These are phyloP conservation scores for Fistularia commersonii DNA, from an alignment of 2,797 vertebrate species.

Conservation along the genomic window DNA sequence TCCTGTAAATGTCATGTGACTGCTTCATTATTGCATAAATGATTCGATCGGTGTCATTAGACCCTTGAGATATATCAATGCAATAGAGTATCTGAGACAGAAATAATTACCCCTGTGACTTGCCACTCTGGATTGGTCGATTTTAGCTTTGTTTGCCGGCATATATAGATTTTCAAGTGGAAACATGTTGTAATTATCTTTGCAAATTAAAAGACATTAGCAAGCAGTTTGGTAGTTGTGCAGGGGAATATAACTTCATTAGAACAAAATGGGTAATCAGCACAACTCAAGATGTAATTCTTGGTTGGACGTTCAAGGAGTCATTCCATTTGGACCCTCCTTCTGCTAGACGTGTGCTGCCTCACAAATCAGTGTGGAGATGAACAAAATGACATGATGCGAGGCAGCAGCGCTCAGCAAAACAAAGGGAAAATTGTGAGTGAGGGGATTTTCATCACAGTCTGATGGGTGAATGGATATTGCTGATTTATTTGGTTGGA, in stretches of 20 bases:
- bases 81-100: conserved; percentile 33
- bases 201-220: conserved; percentile 72
- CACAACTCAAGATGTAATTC: conserved; percentile 60
- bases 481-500: conserved; percentile 48
- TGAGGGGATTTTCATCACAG: conserved; percentile 9
- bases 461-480: conserved; percentile 2
- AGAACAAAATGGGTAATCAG: conserved; percentile 63
- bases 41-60: conserved; percentile 44
- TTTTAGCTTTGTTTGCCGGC: conserved; percentile 55
- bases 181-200: conserved; percentile 73
- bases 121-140: conserved; percentile 42
- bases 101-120: conserved; percentile 43
- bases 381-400: background rate
- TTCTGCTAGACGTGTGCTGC: conserved; percentile 39
- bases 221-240: conserved; percentile 57
- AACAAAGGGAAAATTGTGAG: background rate
- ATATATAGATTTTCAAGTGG: conserved; percentile 66
- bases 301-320: conserved; percentile 61
- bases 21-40: conserved; percentile 45
- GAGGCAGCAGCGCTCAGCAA: background rate
- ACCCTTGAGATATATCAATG: conserved; percentile 34
- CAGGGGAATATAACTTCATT: conserved; percentile 67
- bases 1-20: conserved; percentile 34
- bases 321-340: conserved; percentile 21
- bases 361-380: conserved; percentile 28